These are phyloP conservation scores for Myotis daubentonii DNA, from an alignment of 2,797 vertebrate species.

Conservation along the genomic window DNA sequence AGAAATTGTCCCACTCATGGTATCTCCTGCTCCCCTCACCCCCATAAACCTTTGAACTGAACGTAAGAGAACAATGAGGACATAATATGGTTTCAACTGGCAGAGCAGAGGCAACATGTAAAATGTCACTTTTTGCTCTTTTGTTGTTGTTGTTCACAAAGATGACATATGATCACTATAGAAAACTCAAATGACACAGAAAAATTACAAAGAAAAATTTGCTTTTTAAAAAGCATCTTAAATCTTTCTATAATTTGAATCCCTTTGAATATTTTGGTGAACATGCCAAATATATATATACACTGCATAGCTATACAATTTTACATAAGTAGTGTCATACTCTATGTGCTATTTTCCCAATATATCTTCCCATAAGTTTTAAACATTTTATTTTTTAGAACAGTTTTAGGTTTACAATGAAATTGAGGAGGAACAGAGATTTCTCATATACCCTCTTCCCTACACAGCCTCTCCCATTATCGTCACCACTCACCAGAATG, in stretches of 20 bases:
- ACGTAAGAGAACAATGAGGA: not conserved
- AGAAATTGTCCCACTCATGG: not conserved
- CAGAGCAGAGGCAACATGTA: not conserved
- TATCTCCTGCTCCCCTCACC: not conserved
- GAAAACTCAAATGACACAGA: conserved; percentile 8
- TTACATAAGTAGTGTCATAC: not conserved
- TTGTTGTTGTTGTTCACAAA: not conserved
- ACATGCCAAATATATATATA: not conserved
- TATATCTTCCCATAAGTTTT: not conserved
- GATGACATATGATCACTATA: not conserved
- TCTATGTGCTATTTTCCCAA: not conserved
- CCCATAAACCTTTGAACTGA: not conserved
- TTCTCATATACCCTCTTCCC: not conserved
- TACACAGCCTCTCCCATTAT: not conserved
- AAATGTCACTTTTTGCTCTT: not conserved
- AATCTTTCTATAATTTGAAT: not conserved
- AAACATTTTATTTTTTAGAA: not conserved
- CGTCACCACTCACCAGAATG: not conserved
- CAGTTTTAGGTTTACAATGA: not conserved
- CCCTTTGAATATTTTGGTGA: not conserved
- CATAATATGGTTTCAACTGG: not conserved
- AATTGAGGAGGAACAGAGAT: not conserved
- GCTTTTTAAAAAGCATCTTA: conserved; percentile 22
- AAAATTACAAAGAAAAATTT: not conserved
- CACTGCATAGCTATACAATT: not conserved